Conservation (phyloP, 1,140 invertebrate genomes). For the Pseudomyrmex flavicornis region DNA sequence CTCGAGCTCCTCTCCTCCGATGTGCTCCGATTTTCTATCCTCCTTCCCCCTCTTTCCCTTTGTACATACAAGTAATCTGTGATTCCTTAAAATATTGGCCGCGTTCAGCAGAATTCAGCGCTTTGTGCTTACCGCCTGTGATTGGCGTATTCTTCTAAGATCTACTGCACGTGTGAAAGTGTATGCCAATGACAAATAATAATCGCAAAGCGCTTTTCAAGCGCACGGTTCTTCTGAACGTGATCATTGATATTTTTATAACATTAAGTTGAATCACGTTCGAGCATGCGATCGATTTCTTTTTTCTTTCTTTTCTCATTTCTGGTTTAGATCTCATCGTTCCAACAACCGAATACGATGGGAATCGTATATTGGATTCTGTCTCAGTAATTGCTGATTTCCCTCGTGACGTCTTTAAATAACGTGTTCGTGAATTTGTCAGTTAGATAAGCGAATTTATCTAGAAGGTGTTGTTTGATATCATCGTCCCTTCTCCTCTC, state of each 20-base stretch:
- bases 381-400: not conserved
- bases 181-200: no score
- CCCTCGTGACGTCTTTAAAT: slow-evolving; percentile 28
- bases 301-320: slow-evolving; percentile 51
- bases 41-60: slow-evolving; percentile 57
- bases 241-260: slow-evolving; percentile 74
- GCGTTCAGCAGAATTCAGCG: no score
- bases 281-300: slow-evolving; percentile 51
- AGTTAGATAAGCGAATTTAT: slow-evolving; percentile 6
- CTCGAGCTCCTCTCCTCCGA: slow-evolving; percentile 26
- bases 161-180: no score
- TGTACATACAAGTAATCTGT: slow-evolving; percentile 80
- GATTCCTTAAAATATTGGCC: slow-evolving; percentile 75
- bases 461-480: slow-evolving; percentile 21
- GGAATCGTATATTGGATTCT: no score
- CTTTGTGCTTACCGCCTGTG: no score
- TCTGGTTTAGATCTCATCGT: slow-evolving; percentile 41
- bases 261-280: slow-evolving; percentile 71
- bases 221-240: no score
- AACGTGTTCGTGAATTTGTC: slow-evolving; percentile 37
- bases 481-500: not conserved
- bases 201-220: no score
- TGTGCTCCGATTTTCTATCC: slow-evolving; percentile 26
- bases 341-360: no score
- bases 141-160: no score